Base-by-base conservation (phyloP, 2,113 vertebrate genomes). In the Bos javanicus region DNA sequence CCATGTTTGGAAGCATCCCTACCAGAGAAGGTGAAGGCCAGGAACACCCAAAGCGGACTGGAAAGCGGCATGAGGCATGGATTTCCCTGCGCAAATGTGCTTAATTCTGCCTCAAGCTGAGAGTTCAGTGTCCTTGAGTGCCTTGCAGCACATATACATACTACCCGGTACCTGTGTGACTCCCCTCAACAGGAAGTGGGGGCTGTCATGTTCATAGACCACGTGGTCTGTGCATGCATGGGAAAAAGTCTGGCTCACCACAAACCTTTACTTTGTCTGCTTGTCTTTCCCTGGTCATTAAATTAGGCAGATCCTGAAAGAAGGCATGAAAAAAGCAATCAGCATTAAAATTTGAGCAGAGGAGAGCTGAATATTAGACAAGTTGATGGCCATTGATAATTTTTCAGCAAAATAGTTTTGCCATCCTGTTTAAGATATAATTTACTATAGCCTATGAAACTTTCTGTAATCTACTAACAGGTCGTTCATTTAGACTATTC, bases 1-100 rank as follows among this genome's bases (percentile, higher is more conserved):
- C 3, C 30, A 3, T 0, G 1, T 8, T 30, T 33, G 46, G 0
- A 4, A 50, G 1, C 25, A 7, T 12, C 7, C 67, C 10, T 67
- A 60, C 59, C 60, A 56, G 91, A 85, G 43, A 78, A 46, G 30
- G 62, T 3, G 62, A 33, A 7, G 62, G 30, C 62, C 62, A n/a
- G 6, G 30, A 17, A 16, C 62, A 64, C 62, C 62, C 62, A 64
- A 15, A 4, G 62, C 30, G n/a, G 30, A 2, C 62, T 64, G 62
- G 62, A 64, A 6, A 64, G 62, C 1, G 0, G 13, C 62, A 64
- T 64, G 62, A 64, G 62, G 62, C 28, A 8, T 8, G 62, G 30
- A 8, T 33, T 64, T 0, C 30, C 15, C 62, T 64, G 30, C 0
- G 0, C 30, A 64, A 4, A 33, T 17, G 30, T 64, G 62, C 30